phyloP scores from a whole-genome alignment of 2,113 vertebrate genomes.

The Hydrochoerus hydrochaeris region DNA sequence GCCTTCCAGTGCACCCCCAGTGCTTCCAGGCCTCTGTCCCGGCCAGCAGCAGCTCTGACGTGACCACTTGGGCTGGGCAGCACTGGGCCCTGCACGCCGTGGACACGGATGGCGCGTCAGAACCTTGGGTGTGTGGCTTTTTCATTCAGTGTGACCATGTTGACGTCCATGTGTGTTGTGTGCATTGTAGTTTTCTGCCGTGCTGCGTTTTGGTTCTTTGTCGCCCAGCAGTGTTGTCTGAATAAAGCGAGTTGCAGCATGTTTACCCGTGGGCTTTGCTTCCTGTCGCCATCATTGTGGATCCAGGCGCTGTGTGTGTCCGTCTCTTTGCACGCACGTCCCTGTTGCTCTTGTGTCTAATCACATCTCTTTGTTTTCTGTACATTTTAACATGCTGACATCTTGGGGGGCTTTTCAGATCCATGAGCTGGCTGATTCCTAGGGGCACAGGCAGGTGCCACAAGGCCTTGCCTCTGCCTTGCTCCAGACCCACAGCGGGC shows the following conservation, averaged over 20 bases:
- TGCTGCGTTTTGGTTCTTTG: neutral
- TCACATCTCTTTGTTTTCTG: neutral
- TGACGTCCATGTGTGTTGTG: neutral
- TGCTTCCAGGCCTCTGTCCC: neutral
- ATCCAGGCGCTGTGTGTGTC: neutral
- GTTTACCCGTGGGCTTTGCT: neutral
- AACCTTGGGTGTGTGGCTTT: neutral
- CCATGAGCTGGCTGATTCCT: neutral
- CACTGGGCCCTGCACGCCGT: neutral
- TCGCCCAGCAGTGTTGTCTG: neutral
- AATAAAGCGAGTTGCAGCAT: neutral
- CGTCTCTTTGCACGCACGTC: rapidly evolving
- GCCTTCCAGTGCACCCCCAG: neutral
- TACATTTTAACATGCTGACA: neutral
- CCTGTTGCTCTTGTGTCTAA: neutral
- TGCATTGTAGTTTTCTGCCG: neutral
- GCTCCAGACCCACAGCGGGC: neutral
- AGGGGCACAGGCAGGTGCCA: neutral
- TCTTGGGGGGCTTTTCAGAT: neutral
- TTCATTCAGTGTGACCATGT: neutral
- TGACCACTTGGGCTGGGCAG: neutral
- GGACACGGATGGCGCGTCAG: neutral
- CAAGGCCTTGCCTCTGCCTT: neutral
- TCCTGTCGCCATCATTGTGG: neutral
- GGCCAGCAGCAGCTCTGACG: neutral